These are phyloP conservation scores for Antidorcas marsupialis DNA, from an alignment of 2,113 vertebrate species.

Conservation along the genomic window DNA sequence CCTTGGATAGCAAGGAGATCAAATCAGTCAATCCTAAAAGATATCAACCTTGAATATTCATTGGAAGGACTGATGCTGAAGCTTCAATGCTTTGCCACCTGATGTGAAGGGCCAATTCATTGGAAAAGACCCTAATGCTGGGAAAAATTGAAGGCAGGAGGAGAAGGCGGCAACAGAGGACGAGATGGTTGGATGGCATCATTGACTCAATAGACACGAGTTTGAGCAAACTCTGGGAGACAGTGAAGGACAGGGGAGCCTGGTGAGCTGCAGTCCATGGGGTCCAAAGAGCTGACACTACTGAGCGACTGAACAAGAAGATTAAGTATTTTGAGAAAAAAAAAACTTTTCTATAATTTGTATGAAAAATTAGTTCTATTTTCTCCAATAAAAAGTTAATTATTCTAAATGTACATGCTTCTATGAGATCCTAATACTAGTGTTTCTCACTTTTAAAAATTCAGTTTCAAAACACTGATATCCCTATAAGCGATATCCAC, in stretches of 20 bases:
- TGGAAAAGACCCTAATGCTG: not conserved
- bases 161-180: not conserved
- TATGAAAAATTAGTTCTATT: not conserved
- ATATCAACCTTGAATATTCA: not conserved
- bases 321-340: not conserved
- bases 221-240: not conserved
- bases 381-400: not conserved
- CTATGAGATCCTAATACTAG: not conserved
- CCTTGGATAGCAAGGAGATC: not conserved
- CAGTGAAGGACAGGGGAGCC: not conserved
- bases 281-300: not conserved
- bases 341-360: not conserved
- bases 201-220: not conserved
- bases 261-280: too few relatives aligned
- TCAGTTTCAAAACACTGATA: not conserved
- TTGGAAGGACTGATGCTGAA: not conserved
- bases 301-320: not conserved
- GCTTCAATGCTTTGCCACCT: not conserved
- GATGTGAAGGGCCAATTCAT: not conserved
- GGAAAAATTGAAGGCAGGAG: not conserved
- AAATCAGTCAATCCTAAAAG: not conserved
- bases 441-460: not conserved
- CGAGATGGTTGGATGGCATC: not conserved
- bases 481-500: not conserved
- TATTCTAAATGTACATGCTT: not conserved